Evolutionary conservation across 2,888 invertebrate genomes (phyloP), one percentile per base, ranked within the genome.

Genomic region (Eupithecia centaureata): DNA sequence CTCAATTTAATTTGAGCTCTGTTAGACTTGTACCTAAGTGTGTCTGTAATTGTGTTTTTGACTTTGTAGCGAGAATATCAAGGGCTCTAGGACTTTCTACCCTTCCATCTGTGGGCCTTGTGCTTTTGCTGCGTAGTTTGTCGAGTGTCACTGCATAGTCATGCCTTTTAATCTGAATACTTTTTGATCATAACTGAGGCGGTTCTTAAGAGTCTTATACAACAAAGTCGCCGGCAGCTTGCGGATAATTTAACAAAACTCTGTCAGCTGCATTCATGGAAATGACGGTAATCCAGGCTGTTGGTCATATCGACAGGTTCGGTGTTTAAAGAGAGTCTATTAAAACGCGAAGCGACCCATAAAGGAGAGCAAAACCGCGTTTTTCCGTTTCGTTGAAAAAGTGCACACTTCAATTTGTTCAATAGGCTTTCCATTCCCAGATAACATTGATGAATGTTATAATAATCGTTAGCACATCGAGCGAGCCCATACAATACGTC

Each of bases 391-490:
- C 47, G 10, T 2, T 22, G 47, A 22, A 47, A 47, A 47, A 22
- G 10, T 22, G 8, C 18, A 18, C 10, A 47, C 47, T 18, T n/a
- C 12, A n/a, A 47, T 47, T 38, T 8, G 18, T 47, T 47, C 22
- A 47, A 47, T 18, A 42, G 18, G 22, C 33, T 54, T 35, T 25
- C 33, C 62, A 30, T 54, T 47, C 47, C 30, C 54, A 30, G 59
- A 59, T 42, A 33, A 35, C 8, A 61, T 54, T 68, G 65, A 71
- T 63, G 62, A 65, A 71, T 68, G 65, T 61, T 65, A 71, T 42
- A 71, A 63, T 68, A 68, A 71, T 68, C 68, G 68, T 68, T 71
- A 66, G 63, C 61, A 61, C 63, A 63, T 58, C 57, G 52, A 63
- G 57, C 57, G 52, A 63, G 57, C 38, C 62, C 61, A 63, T 54